phyloP scores from a whole-genome alignment of 2,888 invertebrate species.

The Stegana nigrithorax region DNA sequence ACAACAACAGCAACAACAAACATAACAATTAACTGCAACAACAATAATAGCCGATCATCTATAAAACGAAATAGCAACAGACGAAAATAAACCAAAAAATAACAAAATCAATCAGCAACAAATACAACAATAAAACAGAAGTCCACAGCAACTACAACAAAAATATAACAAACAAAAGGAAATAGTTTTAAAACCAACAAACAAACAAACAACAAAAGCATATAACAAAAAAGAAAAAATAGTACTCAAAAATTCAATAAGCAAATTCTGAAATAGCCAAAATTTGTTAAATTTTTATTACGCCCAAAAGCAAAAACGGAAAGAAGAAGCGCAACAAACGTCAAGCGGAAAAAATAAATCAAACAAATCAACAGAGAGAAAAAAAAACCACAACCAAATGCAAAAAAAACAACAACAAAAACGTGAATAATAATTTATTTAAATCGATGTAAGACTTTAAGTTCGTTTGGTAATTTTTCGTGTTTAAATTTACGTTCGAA shows the following conservation, averaged over 20 bases:
- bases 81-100: slow-evolving; percentile 32
- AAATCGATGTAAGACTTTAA: slow-evolving; percentile 35
- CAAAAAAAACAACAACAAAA: slow-evolving; percentile 24
- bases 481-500: slow-evolving; percentile 54
- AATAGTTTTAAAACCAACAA: slow-evolving; percentile 22
- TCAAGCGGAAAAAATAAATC: slow-evolving; percentile 15
- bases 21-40: slow-evolving; percentile 25
- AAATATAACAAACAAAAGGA: slow-evolving; percentile 25
- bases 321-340: slow-evolving; percentile 7
- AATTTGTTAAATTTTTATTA: slow-evolving; percentile 56
- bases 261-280: slow-evolving; percentile 56
- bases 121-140: slow-evolving; percentile 31
- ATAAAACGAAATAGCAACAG: too few species aligned
- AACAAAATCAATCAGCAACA: slow-evolving; percentile 32
- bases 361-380: slow-evolving; percentile 17
- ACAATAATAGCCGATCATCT: too few species aligned
- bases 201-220: slow-evolving; percentile 35
- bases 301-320: slow-evolving; percentile 15
- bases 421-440: slow-evolving; percentile 17
- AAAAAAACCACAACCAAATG: slow-evolving; percentile 26
- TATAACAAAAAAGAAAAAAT: slow-evolving; percentile 26
- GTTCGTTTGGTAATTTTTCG: slow-evolving; percentile 55
- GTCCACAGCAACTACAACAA: slow-evolving; percentile 19
- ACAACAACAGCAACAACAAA: slow-evolving; percentile 33
- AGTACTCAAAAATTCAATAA: slow-evolving; percentile 26